Percentiles rank a stretch among this genome's conserved stretches.
These are phyloP conservation scores for Diuraphis noxia DNA, from an alignment of 1,140 invertebrate species.

Conservation along the genomic window DNA sequence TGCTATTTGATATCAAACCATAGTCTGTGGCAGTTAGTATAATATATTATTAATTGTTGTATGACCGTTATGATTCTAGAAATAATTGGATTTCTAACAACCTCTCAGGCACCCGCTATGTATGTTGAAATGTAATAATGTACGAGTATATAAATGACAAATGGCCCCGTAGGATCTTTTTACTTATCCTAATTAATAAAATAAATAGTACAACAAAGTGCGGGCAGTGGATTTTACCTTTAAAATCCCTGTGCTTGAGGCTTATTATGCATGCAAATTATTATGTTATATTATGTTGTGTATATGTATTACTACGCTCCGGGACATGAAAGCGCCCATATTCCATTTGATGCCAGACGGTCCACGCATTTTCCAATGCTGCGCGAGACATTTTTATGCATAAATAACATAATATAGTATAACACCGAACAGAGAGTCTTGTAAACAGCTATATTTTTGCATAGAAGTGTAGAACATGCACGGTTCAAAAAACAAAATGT, in stretches of 20 bases:
- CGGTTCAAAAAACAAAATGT: neutral
- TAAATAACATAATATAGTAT: neutral
- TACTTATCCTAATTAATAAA: neutral
- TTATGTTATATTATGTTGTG: too few relatives aligned
- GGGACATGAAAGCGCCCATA: neutral
- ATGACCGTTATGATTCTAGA: too few relatives aligned
- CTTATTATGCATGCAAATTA: neutral
- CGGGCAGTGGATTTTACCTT: neutral
- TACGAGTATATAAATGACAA: neutral
- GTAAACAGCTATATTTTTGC: neutral
- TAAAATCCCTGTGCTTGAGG: neutral
- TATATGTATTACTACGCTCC: neutral
- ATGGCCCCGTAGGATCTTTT: neutral
- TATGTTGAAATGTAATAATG: neutral
- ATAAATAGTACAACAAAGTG: neutral
- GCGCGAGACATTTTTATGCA: too few relatives aligned
- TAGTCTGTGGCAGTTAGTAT: neutral
- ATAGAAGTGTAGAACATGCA: neutral
- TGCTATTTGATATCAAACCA: neutral
- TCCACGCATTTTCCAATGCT: neutral
- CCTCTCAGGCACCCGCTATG: too few relatives aligned
- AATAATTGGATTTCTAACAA: too few relatives aligned
- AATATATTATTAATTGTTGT: too few relatives aligned
- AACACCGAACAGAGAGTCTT: neutral
- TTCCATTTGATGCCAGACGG: neutral